Percentiles rank a stretch among this genome's conserved stretches.
Conservation (phyloP, 2,888 invertebrate genomes). For the Melieria picta region DNA sequence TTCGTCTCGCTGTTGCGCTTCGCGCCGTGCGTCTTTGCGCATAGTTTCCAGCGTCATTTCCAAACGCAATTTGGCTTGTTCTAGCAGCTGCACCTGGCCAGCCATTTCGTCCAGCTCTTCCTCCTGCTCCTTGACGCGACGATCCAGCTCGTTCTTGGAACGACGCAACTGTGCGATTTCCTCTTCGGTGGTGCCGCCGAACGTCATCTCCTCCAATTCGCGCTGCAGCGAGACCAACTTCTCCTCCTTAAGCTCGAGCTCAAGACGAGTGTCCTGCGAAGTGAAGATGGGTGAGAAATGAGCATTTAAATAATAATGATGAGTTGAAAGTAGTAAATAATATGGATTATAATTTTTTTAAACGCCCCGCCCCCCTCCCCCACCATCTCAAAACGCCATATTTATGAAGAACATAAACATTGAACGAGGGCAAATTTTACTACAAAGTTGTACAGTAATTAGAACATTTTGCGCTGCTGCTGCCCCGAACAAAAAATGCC, state of each 20-base stretch:
- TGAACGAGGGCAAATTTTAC: not conserved
- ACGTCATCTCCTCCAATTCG: conserved; percentile 87
- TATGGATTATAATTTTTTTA: not conserved
- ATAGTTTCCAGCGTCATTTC: conserved; percentile 95
- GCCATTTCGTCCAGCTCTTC: conserved; percentile 97
- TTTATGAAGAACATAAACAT: too few species aligned
- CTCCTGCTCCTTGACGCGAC: conserved; percentile 86
- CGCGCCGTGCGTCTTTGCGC: conserved; percentile 89
- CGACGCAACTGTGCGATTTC: conserved; percentile 85
- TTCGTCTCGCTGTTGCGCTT: conserved; percentile 90
- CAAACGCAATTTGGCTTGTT: conserved; percentile 90
- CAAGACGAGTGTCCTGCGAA: conserved; percentile 81
- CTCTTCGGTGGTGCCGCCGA: conserved; percentile 83
- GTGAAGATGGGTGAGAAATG: not conserved
- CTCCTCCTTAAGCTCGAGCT: conserved; percentile 89
- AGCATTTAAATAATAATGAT: not conserved
- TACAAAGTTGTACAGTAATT: conserved; percentile 24
- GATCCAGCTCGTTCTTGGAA: conserved; percentile 86
- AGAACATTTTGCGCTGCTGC: conserved; percentile 8
- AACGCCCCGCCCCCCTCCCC: too few species aligned
- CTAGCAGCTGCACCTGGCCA: conserved; percentile 87
- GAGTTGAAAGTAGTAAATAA: not conserved
- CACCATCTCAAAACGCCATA: too few species aligned
- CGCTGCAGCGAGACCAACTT: conserved; percentile 80
- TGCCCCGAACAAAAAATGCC: not conserved